Percentiles rank a stretch among this genome's conserved stretches.
Evolutionary conservation across 2,888 invertebrate species (phyloP).

Genomic region (Polietes domitor): DNA sequence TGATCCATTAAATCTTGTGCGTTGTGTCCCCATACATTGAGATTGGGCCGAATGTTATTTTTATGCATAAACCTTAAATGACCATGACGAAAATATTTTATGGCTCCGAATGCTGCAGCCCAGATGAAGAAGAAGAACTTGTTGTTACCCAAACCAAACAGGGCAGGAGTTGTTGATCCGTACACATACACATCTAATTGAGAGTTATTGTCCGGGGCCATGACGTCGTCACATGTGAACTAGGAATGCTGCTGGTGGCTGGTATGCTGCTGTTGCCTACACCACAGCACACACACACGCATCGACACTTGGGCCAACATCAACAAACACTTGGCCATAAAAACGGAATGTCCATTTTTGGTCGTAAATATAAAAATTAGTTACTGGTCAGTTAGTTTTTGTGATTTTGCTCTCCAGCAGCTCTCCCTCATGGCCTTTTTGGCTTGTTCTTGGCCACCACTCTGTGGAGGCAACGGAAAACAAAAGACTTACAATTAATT

Average conservation of each 20-base stretch:
- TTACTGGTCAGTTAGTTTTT: conserved; percentile 76
- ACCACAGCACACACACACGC: not conserved
- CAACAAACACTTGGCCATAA: conserved; percentile 44
- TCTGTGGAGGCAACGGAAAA: conserved; percentile 29
- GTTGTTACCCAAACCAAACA: conserved; percentile 36
- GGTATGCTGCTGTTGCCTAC: too few relatives aligned
- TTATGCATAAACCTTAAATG: conserved; percentile 64
- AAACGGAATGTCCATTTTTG: conserved; percentile 58
- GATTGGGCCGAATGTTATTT: conserved; percentile 40
- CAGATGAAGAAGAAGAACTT: too few relatives aligned
- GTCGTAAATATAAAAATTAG: conserved; percentile 78
- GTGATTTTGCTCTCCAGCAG: conserved; percentile 7
- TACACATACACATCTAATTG: conserved; percentile 61
- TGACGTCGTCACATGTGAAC: not conserved
- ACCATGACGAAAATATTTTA: conserved; percentile 68
- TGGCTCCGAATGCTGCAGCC: conserved; percentile 44
- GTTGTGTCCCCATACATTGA: conserved; percentile 24
- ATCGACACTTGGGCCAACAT: not conserved
- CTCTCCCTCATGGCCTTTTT: not conserved
- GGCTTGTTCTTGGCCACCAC: not conserved
- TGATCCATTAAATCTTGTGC: conserved; percentile 58
- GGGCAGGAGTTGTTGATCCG: conserved; percentile 1
- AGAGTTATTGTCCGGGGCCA: conserved; percentile 28
- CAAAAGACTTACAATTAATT: conserved; percentile 76
- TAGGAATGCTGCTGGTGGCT: conserved; percentile 35